phyloP scores from a whole-genome alignment of 2,797 vertebrate genomes.

The Orestias chungarensis region DNA sequence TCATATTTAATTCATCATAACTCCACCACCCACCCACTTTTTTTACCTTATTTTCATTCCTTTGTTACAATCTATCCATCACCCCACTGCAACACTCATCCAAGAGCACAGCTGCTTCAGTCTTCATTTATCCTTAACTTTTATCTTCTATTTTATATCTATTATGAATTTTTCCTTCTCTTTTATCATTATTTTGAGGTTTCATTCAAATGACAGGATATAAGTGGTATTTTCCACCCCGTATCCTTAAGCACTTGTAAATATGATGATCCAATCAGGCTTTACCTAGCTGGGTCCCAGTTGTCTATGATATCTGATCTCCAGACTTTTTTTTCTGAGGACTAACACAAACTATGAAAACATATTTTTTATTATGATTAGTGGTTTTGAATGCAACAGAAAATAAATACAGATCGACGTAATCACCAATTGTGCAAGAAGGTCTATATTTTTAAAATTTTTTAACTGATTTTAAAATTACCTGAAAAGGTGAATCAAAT shows the following conservation, averaged over 20 bases:
- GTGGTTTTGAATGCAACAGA: background rate
- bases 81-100: constrained; percentile 27
- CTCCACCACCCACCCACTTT: constrained; percentile 48
- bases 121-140: constrained; percentile 42
- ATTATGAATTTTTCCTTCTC: constrained; percentile 19
- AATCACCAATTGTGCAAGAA: background rate
- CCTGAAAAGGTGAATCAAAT: no score
- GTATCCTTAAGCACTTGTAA: background rate
- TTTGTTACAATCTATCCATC: constrained; percentile 18
- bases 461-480: background rate
- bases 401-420: background rate
- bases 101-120: constrained; percentile 31
- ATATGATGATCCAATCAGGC: background rate
- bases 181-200: constrained; percentile 23
- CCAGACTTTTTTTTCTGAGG: background rate
- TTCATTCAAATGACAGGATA: constrained; percentile 30
- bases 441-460: background rate
- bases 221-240: background rate
- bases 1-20: constrained; percentile 84
- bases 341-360: background rate
- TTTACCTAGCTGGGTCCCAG: background rate
- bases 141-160: constrained; percentile 33
- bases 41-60: constrained; percentile 34
- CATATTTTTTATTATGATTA: background rate
- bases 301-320: background rate